Evolutionary conservation across 2,797 vertebrate genomes (phyloP).

Genomic region (Sebastes aleutianus): DNA sequence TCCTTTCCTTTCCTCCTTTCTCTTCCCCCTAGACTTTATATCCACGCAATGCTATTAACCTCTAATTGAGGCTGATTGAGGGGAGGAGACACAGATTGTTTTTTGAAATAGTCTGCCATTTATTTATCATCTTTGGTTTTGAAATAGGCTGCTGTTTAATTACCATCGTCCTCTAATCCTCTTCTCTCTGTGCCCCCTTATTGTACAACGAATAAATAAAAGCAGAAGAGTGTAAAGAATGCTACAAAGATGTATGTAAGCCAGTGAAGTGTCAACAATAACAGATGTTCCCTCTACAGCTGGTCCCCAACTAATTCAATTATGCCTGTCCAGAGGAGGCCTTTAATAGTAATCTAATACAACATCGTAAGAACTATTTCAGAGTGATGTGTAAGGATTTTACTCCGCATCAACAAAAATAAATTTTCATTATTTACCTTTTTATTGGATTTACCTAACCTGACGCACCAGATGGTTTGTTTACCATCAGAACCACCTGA

Average conservation of each 20-base stretch:
- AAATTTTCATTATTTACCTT: neutral
- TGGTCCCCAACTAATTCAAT: neutral
- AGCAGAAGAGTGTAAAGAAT: neutral
- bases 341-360: neutral
- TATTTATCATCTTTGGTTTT: slow-evolving; percentile 18
- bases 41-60: neutral
- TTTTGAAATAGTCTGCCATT: neutral
- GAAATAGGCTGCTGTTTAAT: slow-evolving; percentile 3
- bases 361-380: neutral
- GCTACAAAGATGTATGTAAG: neutral
- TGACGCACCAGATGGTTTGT: too few species aligned
- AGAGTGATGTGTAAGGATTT: neutral
- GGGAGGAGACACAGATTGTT: slow-evolving; percentile 16
- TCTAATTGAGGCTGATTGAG: slow-evolving; percentile 32
- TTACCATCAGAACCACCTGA: too few species aligned
- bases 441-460: neutral
- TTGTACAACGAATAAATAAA: neutral
- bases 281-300: neutral
- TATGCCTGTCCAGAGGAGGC: neutral
- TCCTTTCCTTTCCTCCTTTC: neutral
- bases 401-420: neutral
- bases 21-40: slow-evolving; percentile 1
- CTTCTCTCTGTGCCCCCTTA: neutral
- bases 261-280: neutral
- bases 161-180: neutral